Evolutionary conservation across 2,888 invertebrate genomes (phyloP).

Genomic region (Deilephila porcellus): DNA sequence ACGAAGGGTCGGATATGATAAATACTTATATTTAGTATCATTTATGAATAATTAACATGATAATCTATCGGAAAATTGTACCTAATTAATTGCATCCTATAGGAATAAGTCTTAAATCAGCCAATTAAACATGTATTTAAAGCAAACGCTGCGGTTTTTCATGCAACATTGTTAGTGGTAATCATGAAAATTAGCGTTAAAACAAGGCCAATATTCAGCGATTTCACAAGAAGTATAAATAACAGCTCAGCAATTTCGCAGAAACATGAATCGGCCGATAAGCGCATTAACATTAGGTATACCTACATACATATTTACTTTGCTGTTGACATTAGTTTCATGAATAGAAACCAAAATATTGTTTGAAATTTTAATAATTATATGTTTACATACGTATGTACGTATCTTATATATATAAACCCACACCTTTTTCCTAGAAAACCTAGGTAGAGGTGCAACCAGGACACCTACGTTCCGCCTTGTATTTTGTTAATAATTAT

Average conservation of each 20-base stretch:
- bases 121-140: too few species aligned
- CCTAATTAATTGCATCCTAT: too few species aligned
- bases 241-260: not conserved
- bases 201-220: slow-evolving; percentile 6
- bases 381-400: too few species aligned
- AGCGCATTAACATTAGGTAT: not conserved
- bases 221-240: not conserved
- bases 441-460: too few species aligned
- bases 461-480: too few species aligned
- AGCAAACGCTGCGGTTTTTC: not conserved
- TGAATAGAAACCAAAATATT: not conserved
- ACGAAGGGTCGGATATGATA: slow-evolving; percentile 5
- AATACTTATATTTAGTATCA: not conserved
- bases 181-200: not conserved
- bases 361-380: not conserved
- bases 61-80: not conserved
- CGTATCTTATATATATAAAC: too few species aligned
- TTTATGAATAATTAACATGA: not conserved
- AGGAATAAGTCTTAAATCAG: too few species aligned
- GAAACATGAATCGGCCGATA: not conserved
- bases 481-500: too few species aligned
- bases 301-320: not conserved
- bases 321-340: not conserved
- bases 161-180: not conserved
- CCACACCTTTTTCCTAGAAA: too few species aligned